Percentiles rank a stretch among this genome's conserved stretches.
Evolutionary conservation across 1,140 invertebrate species (phyloP).

Genomic region (Coptotermes formosanus): DNA sequence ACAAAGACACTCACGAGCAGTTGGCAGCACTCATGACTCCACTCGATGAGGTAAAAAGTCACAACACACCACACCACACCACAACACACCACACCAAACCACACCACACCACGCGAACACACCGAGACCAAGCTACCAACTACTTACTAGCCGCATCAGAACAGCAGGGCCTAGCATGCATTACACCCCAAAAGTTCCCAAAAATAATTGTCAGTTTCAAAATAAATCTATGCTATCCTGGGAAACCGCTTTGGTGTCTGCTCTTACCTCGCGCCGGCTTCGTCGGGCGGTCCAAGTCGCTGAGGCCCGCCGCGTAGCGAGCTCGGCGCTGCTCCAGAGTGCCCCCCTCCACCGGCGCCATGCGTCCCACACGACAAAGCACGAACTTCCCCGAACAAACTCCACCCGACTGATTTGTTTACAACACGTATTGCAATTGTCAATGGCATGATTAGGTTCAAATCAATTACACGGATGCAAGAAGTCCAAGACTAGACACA

Average conservation of each 20-base stretch:
- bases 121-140: slow-evolving; percentile 25
- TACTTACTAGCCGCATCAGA: slow-evolving; percentile 29
- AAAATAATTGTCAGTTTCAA: slow-evolving; percentile 39
- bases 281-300: slow-evolving; percentile 33
- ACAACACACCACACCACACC: background rate
- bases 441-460: background rate
- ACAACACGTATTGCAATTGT: background rate
- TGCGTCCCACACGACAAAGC: background rate
- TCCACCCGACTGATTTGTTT: background rate
- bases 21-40: background rate
- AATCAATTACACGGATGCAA: background rate
- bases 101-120: slow-evolving; percentile 4
- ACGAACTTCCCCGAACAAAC: background rate
- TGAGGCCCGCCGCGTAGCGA: slow-evolving; percentile 27
- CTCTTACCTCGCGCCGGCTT: slow-evolving; percentile 35
- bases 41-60: background rate
- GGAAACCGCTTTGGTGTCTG: slow-evolving; percentile 32
- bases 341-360: slow-evolving; percentile 26
- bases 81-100: too few relatives aligned
- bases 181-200: slow-evolving; percentile 37
- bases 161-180: slow-evolving; percentile 31
- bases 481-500: background rate
- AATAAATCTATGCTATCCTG: slow-evolving; percentile 38
- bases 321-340: slow-evolving; percentile 29
- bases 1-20: slow-evolving; percentile 4